Evolutionary conservation across 2,113 vertebrate species (phyloP).

Genomic region (Pseudonaja textilis): DNA sequence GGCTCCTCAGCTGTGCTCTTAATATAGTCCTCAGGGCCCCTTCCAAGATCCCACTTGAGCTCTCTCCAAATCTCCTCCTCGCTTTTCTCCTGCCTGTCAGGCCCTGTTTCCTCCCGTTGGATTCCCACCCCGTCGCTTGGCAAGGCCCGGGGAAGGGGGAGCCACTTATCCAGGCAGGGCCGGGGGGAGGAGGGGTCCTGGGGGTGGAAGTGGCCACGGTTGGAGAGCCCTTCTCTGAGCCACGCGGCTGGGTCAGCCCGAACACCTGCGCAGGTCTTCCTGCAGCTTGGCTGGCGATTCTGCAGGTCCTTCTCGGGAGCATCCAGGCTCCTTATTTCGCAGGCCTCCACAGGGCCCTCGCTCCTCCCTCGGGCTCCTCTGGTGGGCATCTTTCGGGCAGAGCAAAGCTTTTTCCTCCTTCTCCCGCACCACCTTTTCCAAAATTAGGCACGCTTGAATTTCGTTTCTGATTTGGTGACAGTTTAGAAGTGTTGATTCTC

Average conservation of each 20-base stretch:
- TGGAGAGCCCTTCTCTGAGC: not conserved
- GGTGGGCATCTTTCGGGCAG: not conserved
- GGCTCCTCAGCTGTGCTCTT: not conserved
- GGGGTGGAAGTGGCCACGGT: too few relatives aligned
- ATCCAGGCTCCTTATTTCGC: not conserved
- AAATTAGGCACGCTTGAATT: not conserved
- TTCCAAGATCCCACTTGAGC: not conserved
- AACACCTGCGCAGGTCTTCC: not conserved
- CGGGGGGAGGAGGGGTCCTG: too few relatives aligned
- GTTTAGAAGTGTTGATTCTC: not conserved
- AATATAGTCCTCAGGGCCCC: not conserved
- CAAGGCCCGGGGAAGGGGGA: not conserved
- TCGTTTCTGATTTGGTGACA: not conserved
- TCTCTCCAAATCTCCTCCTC: not conserved
- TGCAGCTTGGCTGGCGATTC: not conserved
- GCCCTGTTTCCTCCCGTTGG: too few relatives aligned
- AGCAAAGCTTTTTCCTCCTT: not conserved
- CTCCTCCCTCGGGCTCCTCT: fast-evolving
- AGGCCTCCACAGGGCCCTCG: not conserved
- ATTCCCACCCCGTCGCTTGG: too few relatives aligned
- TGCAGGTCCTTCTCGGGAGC: not conserved
- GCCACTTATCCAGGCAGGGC: too few relatives aligned
- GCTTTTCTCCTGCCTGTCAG: not conserved
- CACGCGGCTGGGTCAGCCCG: not conserved
- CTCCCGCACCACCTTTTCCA: not conserved